phyloP scores from a whole-genome alignment of 2,113 vertebrate genomes.

The Limnothrissa miodon region DNA sequence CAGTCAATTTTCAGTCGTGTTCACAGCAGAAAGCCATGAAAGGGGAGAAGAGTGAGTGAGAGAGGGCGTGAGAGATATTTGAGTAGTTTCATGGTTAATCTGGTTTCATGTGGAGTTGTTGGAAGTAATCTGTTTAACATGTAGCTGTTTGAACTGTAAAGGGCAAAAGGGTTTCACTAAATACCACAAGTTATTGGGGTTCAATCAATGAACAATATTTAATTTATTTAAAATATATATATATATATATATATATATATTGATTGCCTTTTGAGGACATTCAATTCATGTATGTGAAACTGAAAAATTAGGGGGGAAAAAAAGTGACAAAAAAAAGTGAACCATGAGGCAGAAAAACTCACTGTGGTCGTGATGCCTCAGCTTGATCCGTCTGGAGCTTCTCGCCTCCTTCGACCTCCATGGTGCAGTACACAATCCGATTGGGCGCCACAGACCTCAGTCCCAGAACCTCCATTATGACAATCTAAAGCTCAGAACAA shows the following conservation, averaged over 20 bases:
- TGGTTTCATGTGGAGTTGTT: neutral
- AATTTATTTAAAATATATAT: too few species aligned
- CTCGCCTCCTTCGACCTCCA: slow-evolving; percentile 97
- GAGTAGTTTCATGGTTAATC: neutral
- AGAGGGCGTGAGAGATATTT: neutral
- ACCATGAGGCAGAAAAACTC: slow-evolving; percentile 56
- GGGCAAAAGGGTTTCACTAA: slow-evolving; percentile 30
- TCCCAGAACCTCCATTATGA: slow-evolving; percentile 94
- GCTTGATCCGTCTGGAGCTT: slow-evolving; percentile 98
- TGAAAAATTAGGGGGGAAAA: too few species aligned
- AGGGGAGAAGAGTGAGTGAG: neutral
- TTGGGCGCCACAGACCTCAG: slow-evolving; percentile 91
- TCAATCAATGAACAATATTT: neutral
- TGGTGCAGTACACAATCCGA: slow-evolving; percentile 96
- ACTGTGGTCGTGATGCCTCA: slow-evolving; percentile 96
- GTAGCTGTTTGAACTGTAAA: slow-evolving; percentile 24
- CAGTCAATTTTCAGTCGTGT: slow-evolving; percentile 29
- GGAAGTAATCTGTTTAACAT: neutral
- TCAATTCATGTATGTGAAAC: too few species aligned
- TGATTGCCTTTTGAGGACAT: too few species aligned
- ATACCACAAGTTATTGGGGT: slow-evolving; percentile 36
- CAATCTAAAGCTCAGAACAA: slow-evolving; percentile 77
- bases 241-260: too few species aligned
- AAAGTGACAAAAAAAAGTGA: too few species aligned
- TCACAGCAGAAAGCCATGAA: neutral